phyloP scores from a whole-genome alignment of 2,888 invertebrate genomes.

The Strigamia transsilvanica region DNA sequence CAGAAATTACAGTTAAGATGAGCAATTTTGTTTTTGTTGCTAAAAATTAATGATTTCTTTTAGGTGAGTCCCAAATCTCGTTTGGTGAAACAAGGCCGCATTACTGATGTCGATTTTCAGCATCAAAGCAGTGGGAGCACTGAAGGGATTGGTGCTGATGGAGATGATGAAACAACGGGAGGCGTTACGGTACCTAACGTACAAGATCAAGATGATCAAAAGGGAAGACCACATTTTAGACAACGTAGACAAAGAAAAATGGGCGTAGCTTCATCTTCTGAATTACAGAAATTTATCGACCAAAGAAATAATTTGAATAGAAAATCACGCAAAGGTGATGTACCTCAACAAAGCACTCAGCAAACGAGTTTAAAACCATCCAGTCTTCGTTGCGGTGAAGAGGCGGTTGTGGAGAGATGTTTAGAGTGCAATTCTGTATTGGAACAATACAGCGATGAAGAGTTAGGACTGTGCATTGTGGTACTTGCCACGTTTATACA shows the following conservation, averaged over 20 bases:
- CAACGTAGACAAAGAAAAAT: slow-evolving; percentile 59
- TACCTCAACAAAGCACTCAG: neutral
- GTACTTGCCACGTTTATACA: slow-evolving; percentile 95
- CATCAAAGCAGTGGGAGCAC: slow-evolving; percentile 54
- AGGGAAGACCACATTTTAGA: slow-evolving; percentile 58
- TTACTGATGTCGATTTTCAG: slow-evolving; percentile 50
- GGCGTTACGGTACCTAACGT: neutral
- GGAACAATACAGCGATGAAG: slow-evolving; percentile 96
- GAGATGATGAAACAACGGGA: slow-evolving; percentile 48
- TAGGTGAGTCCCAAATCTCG: slow-evolving; percentile 49
- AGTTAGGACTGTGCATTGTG: slow-evolving; percentile 91
- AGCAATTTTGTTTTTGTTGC: neutral
- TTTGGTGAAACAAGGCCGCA: slow-evolving; percentile 46
- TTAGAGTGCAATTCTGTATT: slow-evolving; percentile 88
- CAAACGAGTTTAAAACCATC: slow-evolving; percentile 55
- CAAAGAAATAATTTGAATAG: slow-evolving; percentile 54
- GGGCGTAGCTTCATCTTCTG: slow-evolving; percentile 52
- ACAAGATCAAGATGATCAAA: slow-evolving; percentile 57
- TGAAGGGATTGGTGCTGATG: slow-evolving; percentile 49
- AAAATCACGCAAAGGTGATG: slow-evolving; percentile 51
- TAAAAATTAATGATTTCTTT: slow-evolving; percentile 1
- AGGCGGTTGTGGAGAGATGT: slow-evolving; percentile 68
- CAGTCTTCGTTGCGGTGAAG: slow-evolving; percentile 57
- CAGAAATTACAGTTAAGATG: neutral
- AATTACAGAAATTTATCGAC: slow-evolving; percentile 55